A percentile compares a stretch with the other conserved stretches of the same genome.
These are phyloP conservation scores for Cheilosia vernalis DNA, from an alignment of 2,888 invertebrate genomes.

Conservation along the genomic window DNA sequence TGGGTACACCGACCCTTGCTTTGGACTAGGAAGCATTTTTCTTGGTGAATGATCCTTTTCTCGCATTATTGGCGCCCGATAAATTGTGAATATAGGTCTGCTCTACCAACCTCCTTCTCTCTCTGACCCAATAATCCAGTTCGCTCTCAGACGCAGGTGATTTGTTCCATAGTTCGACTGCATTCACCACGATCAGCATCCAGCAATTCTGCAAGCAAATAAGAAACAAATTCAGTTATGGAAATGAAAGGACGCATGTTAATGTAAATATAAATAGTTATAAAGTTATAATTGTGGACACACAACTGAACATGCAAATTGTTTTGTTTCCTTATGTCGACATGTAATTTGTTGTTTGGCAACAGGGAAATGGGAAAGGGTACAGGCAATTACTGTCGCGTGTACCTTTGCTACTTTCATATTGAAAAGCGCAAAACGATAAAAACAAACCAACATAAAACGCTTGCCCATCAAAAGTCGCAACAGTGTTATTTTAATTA, in stretches of 20 bases:
- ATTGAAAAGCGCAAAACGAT: slow-evolving; percentile 49
- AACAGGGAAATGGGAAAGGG: slow-evolving; percentile 48
- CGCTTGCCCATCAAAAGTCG: slow-evolving; percentile 49
- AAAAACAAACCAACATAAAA: slow-evolving; percentile 56
- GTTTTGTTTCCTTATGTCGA: slow-evolving; percentile 51
- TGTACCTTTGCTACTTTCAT: slow-evolving; percentile 70
- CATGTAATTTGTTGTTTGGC: slow-evolving; percentile 30
- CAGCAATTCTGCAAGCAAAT: slow-evolving; percentile 58
- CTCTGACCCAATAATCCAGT: slow-evolving; percentile 61
- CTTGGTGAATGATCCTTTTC: slow-evolving; percentile 96
- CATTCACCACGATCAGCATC: slow-evolving; percentile 62
- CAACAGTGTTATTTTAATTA: slow-evolving; percentile 72
- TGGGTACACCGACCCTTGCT: slow-evolving; percentile 90
- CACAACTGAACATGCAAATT: slow-evolving; percentile 44
- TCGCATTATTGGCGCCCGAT: slow-evolving; percentile 87
- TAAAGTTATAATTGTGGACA: not conserved
- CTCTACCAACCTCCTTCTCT: slow-evolving; percentile 27
- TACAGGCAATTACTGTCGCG: slow-evolving; percentile 60
- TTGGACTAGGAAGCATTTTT: slow-evolving; percentile 92
- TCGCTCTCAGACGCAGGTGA: slow-evolving; percentile 47
- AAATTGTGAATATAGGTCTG: slow-evolving; percentile 50
- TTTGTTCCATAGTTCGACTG: slow-evolving; percentile 65
- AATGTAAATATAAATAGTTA: slow-evolving; percentile 17
- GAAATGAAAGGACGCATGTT: slow-evolving; percentile 48
- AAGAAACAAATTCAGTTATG: slow-evolving; percentile 26